A percentile compares a stretch with the other conserved stretches of the same genome.
phyloP scores from a whole-genome alignment of 2,888 invertebrate species.

The Coleophora deauratella region DNA sequence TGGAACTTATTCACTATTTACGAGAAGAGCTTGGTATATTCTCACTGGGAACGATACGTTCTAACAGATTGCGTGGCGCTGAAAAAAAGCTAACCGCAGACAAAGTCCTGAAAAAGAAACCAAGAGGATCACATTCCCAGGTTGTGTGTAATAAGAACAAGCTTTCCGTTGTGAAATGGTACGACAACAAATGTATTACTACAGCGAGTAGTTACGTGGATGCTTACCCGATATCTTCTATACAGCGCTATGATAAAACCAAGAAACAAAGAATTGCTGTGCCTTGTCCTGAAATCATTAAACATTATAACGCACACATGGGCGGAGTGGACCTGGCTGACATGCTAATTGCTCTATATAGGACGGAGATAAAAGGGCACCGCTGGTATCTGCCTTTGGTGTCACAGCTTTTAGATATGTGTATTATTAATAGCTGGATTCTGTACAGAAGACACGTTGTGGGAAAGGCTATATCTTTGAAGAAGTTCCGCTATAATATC shows the following conservation, averaged over 20 bases:
- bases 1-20: constrained; percentile 18
- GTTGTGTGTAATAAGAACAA: constrained; percentile 17
- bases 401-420: constrained; percentile 20
- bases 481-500: not conserved
- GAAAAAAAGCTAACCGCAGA: constrained; percentile 15
- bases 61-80: constrained; percentile 20
- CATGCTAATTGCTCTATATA: constrained; percentile 23
- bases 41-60: constrained; percentile 19
- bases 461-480: not conserved
- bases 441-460: not conserved
- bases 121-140: constrained; percentile 15
- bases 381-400: constrained; percentile 31
- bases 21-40: constrained; percentile 22
- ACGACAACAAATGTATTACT: constrained; percentile 29
- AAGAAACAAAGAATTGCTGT: constrained; percentile 22
- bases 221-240: constrained; percentile 20
- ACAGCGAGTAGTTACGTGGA: constrained; percentile 25
- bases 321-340: constrained; percentile 30
- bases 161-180: constrained; percentile 23
- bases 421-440: constrained; percentile 22
- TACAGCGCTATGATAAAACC: constrained; percentile 24
- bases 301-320: constrained; percentile 33
- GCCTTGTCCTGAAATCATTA: constrained; percentile 27
- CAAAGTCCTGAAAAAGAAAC: constrained; percentile 21
- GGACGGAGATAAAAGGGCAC: constrained; percentile 21